phyloP scores from a whole-genome alignment of 2,113 vertebrate genomes.

The Lanius collurio region DNA sequence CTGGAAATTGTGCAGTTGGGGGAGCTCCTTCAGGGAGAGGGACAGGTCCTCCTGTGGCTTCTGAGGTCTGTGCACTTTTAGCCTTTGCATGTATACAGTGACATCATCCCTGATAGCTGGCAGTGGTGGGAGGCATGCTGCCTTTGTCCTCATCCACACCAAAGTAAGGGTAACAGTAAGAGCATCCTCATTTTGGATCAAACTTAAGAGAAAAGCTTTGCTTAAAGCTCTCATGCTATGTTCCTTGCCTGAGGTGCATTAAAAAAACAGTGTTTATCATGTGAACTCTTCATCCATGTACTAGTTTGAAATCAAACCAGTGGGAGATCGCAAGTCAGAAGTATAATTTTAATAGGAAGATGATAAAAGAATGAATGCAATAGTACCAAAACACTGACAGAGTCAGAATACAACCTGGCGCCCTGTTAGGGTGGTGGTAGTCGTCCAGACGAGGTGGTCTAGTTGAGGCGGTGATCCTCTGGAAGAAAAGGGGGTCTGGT shows the following conservation, averaged over 20 bases:
- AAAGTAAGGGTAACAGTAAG: not conserved
- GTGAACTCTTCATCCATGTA: not conserved
- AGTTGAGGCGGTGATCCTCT: no score
- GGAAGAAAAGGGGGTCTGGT: no score
- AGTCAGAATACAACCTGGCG: no score
- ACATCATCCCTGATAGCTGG: not conserved
- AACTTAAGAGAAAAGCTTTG: not conserved
- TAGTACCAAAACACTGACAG: no score
- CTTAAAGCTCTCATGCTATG: not conserved
- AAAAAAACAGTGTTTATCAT: not conserved
- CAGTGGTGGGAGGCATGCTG: not conserved
- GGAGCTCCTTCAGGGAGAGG: not conserved
- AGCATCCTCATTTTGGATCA: not conserved
- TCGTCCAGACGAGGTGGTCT: no score
- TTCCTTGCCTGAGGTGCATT: not conserved
- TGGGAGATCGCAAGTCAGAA: no score
- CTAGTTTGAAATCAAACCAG: no score
- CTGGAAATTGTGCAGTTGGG: not conserved
- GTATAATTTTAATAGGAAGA: no score
- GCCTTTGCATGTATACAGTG: not conserved
- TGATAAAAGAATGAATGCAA: no score
- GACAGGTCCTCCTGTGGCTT: not conserved
- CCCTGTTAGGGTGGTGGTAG: no score
- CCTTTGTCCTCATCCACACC: not conserved
- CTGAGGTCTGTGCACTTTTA: not conserved